A percentile compares a stretch with the other conserved stretches of the same genome.
Evolutionary conservation across 2,113 vertebrate genomes (phyloP).

Genomic region (Cottus gobio): DNA sequence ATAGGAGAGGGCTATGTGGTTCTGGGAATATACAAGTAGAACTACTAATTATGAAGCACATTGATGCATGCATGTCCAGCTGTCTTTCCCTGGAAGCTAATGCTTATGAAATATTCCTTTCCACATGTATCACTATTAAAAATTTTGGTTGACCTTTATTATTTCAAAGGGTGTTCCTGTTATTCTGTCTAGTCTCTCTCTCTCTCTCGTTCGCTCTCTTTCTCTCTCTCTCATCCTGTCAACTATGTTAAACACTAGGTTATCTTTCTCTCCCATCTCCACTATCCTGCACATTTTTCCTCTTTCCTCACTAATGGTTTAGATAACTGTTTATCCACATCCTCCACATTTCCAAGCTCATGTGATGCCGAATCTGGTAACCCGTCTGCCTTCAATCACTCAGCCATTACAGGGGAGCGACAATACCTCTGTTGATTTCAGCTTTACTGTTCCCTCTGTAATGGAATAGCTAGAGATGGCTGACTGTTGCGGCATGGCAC

Average conservation of each 20-base stretch:
- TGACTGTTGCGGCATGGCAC: constrained; percentile 57
- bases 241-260: constrained; percentile 23
- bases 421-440: constrained; percentile 71
- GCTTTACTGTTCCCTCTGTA: constrained; percentile 55
- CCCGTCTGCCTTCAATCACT: constrained; percentile 70
- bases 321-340: constrained; percentile 70
- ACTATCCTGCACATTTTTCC: constrained; percentile 30
- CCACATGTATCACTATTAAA: neutral
- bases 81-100: neutral
- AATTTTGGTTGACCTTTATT: constrained; percentile 16
- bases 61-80: neutral
- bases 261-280: constrained; percentile 41
- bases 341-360: constrained; percentile 44
- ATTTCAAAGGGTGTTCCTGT: neutral
- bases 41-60: neutral
- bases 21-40: neutral
- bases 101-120: constrained; percentile 4
- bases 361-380: constrained; percentile 42
- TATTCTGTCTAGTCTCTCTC: neutral
- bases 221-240: constrained; percentile 19
- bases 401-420: constrained; percentile 39
- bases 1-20: neutral
- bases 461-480: constrained; percentile 63
- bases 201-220: neutral
- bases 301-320: constrained; percentile 69